A percentile compares a stretch with the other conserved stretches of the same genome.
These are phyloP conservation scores for Manduca sexta DNA, from an alignment of 1,140 invertebrate genomes.

Conservation along the genomic window DNA sequence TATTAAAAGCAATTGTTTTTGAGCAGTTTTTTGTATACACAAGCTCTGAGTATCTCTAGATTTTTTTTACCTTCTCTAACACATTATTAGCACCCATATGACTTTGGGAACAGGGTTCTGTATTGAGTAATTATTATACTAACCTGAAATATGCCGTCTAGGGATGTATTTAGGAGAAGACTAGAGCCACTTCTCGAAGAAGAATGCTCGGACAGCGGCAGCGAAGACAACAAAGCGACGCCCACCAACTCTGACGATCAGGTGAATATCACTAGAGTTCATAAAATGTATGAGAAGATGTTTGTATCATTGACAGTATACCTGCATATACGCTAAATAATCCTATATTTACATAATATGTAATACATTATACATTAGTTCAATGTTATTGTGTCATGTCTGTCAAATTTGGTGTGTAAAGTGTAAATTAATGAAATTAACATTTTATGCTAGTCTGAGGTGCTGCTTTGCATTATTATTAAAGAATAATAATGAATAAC, in stretches of 20 bases:
- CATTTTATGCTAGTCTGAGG: too few relatives aligned
- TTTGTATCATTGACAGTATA: not conserved
- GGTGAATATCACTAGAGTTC: constrained; percentile 64
- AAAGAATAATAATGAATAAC: too few relatives aligned
- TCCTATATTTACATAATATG: not conserved
- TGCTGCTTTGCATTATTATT: too few relatives aligned
- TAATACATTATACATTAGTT: not conserved
- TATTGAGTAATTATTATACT: not conserved
- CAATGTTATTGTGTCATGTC: too few relatives aligned
- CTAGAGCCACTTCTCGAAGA: constrained; percentile 81
- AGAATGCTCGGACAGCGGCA: constrained; percentile 74
- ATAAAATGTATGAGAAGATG: too few relatives aligned
- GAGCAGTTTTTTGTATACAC: too few relatives aligned
- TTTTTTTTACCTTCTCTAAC: too few relatives aligned
- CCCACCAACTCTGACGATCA: constrained; percentile 72
- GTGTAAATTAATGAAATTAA: too few relatives aligned
- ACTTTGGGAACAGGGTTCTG: too few relatives aligned
- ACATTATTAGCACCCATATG: too few relatives aligned
- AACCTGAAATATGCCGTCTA: constrained; percentile 13
- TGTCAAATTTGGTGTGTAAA: not conserved
- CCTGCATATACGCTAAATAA: not conserved
- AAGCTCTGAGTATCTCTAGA: too few relatives aligned
- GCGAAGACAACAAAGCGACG: constrained; percentile 67
- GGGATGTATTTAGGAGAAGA: constrained; percentile 73
- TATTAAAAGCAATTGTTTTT: too few relatives aligned